These are phyloP conservation scores for Drosophila teissieri DNA, from an alignment of 1,140 invertebrate genomes.

Conservation along the genomic window DNA sequence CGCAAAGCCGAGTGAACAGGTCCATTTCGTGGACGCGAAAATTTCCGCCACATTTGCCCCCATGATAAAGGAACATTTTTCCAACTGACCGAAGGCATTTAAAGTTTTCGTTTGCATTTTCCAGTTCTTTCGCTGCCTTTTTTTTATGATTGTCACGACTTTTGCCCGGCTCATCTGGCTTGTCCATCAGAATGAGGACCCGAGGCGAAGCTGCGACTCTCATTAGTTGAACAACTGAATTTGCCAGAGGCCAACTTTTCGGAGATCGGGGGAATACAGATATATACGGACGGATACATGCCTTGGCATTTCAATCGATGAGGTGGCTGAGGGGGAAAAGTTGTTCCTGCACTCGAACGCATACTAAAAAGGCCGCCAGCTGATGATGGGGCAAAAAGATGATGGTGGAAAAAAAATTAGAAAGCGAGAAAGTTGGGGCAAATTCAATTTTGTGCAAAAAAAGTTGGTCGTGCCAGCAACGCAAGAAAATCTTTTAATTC, in stretches of 20 bases:
- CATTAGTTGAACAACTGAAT: slow-evolving; percentile 77
- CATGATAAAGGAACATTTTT: slow-evolving; percentile 31
- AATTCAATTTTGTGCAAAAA: slow-evolving; percentile 73
- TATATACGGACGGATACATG: slow-evolving; percentile 19
- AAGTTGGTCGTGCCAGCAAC: slow-evolving; percentile 36
- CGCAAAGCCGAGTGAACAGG: slow-evolving; percentile 7
- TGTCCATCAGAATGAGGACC: slow-evolving; percentile 47
- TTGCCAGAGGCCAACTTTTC: slow-evolving; percentile 34
- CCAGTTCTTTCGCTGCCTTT: slow-evolving; percentile 1
- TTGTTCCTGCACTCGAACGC: slow-evolving; percentile 56
- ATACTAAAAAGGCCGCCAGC: slow-evolving; percentile 67
- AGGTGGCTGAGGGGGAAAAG: slow-evolving; percentile 39
- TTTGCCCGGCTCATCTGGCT: slow-evolving; percentile 46
- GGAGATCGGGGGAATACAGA: slow-evolving; percentile 4
- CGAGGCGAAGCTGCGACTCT: slow-evolving; percentile 46
- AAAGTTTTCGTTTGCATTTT: slow-evolving; percentile 62
- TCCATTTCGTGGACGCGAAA: slow-evolving; percentile 34
- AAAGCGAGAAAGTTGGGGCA: slow-evolving; percentile 62
- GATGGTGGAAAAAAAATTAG: not conserved
- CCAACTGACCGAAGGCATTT: slow-evolving; percentile 67
- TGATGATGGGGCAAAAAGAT: slow-evolving; percentile 45
- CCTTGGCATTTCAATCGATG: slow-evolving; percentile 71
- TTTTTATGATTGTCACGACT: slow-evolving; percentile 64
- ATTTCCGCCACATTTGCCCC: slow-evolving; percentile 62
- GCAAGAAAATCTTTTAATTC: slow-evolving; percentile 37